Percentiles rank a stretch among this genome's conserved stretches.
These are phyloP conservation scores for Arremon aurantiirostris DNA, from an alignment of 2,797 vertebrate genomes.

Conservation along the genomic window DNA sequence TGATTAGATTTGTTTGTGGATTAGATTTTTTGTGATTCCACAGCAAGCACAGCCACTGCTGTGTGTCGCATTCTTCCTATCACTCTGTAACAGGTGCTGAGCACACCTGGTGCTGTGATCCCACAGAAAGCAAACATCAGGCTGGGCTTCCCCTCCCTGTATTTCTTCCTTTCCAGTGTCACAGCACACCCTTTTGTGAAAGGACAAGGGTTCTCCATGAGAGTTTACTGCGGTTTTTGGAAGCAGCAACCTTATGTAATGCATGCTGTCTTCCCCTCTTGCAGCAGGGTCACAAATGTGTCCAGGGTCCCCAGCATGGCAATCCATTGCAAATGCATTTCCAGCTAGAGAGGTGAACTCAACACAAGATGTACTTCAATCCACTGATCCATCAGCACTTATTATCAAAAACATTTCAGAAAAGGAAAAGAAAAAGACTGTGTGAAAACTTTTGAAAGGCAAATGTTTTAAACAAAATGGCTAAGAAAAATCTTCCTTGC, in stretches of 20 bases:
- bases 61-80: neutral
- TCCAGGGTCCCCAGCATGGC: neutral
- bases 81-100: neutral
- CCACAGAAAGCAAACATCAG: neutral
- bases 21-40: neutral
- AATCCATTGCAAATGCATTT: neutral
- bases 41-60: neutral
- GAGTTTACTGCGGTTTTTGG: neutral
- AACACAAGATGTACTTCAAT: neutral
- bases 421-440: neutral
- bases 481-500: neutral
- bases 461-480: neutral
- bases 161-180: neutral
- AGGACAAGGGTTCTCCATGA: neutral
- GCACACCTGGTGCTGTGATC: neutral
- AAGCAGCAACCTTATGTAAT: neutral
- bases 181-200: neutral
- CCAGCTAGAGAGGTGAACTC: neutral
- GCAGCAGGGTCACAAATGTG: neutral
- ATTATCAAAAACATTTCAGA: neutral
- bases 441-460: neutral
- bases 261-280: neutral
- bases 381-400: neutral
- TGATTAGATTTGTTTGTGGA: neutral
- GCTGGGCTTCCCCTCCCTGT: neutral